Percentiles rank a stretch among this genome's conserved stretches.
Evolutionary conservation across 2,888 invertebrate species (phyloP).

Genomic region (Harpalus rubripes): DNA sequence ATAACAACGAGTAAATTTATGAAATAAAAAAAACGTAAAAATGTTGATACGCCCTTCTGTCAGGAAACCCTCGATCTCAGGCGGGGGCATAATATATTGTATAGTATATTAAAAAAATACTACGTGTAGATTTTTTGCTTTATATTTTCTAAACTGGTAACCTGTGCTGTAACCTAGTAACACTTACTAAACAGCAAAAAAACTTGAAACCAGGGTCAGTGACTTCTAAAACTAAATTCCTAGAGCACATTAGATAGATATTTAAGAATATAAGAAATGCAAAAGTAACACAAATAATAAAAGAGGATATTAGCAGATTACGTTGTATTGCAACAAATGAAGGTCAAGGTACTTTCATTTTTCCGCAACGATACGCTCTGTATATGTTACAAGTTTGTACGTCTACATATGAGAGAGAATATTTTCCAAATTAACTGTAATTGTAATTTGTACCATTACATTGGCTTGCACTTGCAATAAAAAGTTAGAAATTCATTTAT

Average conservation of each 20-base stretch:
- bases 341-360: slow-evolving; percentile 57
- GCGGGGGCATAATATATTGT: background rate
- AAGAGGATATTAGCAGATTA: slow-evolving; percentile 6
- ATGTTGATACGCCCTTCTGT: too few species aligned
- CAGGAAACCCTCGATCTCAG: too few species aligned
- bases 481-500: background rate
- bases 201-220: slow-evolving; percentile 10
- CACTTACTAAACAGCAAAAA: slow-evolving; percentile 17
- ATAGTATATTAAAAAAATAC: background rate
- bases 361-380: slow-evolving; percentile 52
- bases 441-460: slow-evolving; percentile 15
- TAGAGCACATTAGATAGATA: background rate
- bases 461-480: background rate
- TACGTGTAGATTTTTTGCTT: background rate
- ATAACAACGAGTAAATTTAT: too few species aligned
- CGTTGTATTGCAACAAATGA: slow-evolving; percentile 38
- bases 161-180: slow-evolving; percentile 39
- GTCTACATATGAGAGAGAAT: slow-evolving; percentile 9
- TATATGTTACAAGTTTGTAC: slow-evolving; percentile 35
- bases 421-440: slow-evolving; percentile 45
- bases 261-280: background rate
- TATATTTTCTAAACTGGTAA: slow-evolving; percentile 18
- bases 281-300: background rate
- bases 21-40: too few species aligned
- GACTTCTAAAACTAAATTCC: slow-evolving; percentile 37